A percentile compares a stretch with the other conserved stretches of the same genome.
These are phyloP conservation scores for Smutsia temminckii DNA, from an alignment of 2,797 vertebrate species.

Conservation along the genomic window DNA sequence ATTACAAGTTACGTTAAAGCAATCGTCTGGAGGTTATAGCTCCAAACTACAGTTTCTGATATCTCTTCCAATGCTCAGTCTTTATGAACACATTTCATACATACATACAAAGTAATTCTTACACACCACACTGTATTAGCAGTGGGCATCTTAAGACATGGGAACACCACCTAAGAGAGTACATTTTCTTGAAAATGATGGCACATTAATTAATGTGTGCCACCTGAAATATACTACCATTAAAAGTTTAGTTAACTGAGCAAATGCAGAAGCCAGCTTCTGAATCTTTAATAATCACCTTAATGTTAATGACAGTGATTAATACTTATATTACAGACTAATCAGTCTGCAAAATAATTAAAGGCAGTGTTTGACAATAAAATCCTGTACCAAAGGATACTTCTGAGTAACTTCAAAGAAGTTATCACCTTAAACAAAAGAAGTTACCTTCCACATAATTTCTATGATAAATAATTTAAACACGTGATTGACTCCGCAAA, in stretches of 20 bases:
- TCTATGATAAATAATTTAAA: constrained; percentile 51
- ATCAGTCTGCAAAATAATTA: constrained; percentile 51
- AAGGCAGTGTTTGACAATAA: constrained; percentile 57
- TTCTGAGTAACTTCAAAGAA: constrained; percentile 57
- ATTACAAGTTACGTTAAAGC: background rate
- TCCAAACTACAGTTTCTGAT: background rate
- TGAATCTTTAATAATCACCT: constrained; percentile 58
- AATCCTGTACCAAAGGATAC: constrained; percentile 35
- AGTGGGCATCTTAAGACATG: background rate
- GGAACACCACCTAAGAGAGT: background rate
- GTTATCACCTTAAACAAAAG: constrained; percentile 13
- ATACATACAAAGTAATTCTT: background rate
- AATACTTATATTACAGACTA: constrained; percentile 58
- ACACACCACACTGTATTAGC: background rate
- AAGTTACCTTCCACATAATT: constrained; percentile 18
- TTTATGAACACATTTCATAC: background rate
- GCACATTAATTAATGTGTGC: constrained; percentile 47
- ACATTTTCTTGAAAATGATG: constrained; percentile 58
- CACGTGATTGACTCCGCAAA: background rate
- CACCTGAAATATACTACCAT: constrained; percentile 6
- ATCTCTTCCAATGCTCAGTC: background rate
- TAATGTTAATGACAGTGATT: constrained; percentile 28
- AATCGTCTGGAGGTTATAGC: background rate
- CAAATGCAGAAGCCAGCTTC: constrained; percentile 70
- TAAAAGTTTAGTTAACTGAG: constrained; percentile 35